Conservation (phyloP, 2,888 invertebrate species). For the Myathropa florea region DNA sequence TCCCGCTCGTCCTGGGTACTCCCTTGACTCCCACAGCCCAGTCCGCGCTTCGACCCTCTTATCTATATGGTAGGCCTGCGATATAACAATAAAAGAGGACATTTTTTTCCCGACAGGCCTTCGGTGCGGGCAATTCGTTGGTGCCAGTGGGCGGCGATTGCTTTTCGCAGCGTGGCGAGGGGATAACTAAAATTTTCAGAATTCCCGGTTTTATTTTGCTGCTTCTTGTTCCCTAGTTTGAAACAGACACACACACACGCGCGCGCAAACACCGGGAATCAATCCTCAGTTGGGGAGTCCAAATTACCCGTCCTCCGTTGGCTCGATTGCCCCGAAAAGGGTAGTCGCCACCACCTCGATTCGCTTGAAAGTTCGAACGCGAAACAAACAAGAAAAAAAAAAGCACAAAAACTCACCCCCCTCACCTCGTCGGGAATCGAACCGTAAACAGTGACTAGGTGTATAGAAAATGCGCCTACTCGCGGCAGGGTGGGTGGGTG, state of each 20-base stretch:
- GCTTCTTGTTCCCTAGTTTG: not conserved
- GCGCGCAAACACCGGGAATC: slow-evolving; percentile 50
- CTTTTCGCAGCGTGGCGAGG: not conserved
- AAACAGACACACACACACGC: not conserved
- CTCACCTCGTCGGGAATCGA: not conserved
- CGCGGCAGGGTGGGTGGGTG: slow-evolving; percentile 1
- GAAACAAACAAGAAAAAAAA: slow-evolving; percentile 1
- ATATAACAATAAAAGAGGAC: slow-evolving; percentile 60
- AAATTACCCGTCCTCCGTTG: slow-evolving; percentile 29
- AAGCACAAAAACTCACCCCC: slow-evolving; percentile 9
- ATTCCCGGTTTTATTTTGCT: slow-evolving; percentile 4
- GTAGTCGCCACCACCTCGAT: not conserved
- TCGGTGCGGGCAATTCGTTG: slow-evolving; percentile 33
- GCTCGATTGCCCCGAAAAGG: slow-evolving; percentile 42
- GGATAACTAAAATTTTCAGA: slow-evolving; percentile 23
- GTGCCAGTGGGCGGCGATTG: not conserved
- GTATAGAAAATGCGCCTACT: slow-evolving; percentile 63
- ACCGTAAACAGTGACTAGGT: slow-evolving; percentile 18
- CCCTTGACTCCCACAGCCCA: not conserved
- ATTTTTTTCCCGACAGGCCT: slow-evolving; percentile 53
- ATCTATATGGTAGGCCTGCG: slow-evolving; percentile 15
- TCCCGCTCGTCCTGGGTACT: not conserved
- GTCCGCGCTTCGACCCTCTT: not conserved
- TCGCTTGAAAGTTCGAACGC: too few species aligned
- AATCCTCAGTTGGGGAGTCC: slow-evolving; percentile 60